These are phyloP conservation scores for Alectoris magna DNA, from an alignment of 2,797 vertebrate species.

Conservation along the genomic window DNA sequence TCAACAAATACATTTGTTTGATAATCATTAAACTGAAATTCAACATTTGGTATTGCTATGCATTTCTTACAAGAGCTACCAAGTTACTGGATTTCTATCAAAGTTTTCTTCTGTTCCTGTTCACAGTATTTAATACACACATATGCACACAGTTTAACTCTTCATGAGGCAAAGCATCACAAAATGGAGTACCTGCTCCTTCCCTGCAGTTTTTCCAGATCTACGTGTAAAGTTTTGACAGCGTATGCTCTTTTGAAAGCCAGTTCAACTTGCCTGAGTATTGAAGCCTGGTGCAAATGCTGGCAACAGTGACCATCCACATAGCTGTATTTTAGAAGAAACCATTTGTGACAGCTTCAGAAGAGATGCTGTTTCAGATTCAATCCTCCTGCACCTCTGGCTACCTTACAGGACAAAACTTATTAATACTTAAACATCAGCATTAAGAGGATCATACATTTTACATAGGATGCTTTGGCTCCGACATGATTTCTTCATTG, in stretches of 20 bases:
- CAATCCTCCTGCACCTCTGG: slow-evolving; percentile 43
- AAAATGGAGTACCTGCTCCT: not conserved
- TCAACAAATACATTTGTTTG: slow-evolving; percentile 24
- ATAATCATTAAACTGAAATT: slow-evolving; percentile 35
- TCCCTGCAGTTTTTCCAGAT: not conserved
- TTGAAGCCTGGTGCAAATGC: not conserved
- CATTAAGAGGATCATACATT: slow-evolving; percentile 80
- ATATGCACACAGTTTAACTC: not conserved
- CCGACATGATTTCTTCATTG: slow-evolving; percentile 67
- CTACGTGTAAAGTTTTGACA: not conserved
- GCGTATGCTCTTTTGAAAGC: not conserved
- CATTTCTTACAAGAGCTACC: not conserved
- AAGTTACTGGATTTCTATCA: not conserved
- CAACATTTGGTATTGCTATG: not conserved
- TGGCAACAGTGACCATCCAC: not conserved
- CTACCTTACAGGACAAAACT: slow-evolving; percentile 45
- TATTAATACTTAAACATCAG: slow-evolving; percentile 79
- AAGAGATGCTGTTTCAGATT: slow-evolving; percentile 34
- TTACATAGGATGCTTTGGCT: slow-evolving; percentile 75
- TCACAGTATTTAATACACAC: not conserved
- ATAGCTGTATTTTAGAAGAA: slow-evolving; percentile 40
- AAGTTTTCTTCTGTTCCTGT: not conserved
- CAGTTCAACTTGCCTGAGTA: slow-evolving; percentile 15
- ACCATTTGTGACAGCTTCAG: slow-evolving; percentile 63
- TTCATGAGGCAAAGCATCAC: not conserved